Base-by-base conservation (phyloP, 1,140 invertebrate genomes). In the Pollicipes pollicipes region DNA sequence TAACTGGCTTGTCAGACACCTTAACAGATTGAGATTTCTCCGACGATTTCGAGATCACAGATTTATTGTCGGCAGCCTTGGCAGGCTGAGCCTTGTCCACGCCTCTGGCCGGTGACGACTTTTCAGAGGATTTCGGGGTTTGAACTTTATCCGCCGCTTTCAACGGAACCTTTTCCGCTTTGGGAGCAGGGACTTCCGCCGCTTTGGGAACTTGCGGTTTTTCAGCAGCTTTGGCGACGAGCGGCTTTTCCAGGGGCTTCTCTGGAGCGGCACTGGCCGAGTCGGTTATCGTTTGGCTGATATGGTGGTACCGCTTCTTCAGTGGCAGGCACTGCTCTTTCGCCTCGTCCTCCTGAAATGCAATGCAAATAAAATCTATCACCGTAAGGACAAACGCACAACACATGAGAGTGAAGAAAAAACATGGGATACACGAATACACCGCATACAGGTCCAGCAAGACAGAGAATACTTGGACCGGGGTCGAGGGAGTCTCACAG, bases 271-370 rank as follows among this genome's bases (percentile, higher is more conserved):
- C 10, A n/a, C 16, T 66, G n/a, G 26, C 13, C 64, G 28, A 27
- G n/a, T 66, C 64, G 27, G 28, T 21, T 3, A 66, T 4, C 17
- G 64, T 6, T 3, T 66, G 27, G 64, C 64, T 66, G 64, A 66
- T 28, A 10, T 28, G 28, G 28, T 66, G 64, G 17, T 66, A 28
- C 2, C 64, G 64, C 64, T 66, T 66, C 27, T 66, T 66, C 2
- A 66, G 64, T 3, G 64, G 64, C 64, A 66, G 17, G 28, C 64
- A 66, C 28, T 66, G 64, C 64, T 66, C 64, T n/a, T 66, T 66
- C 24, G 8, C 24, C 45, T 58, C 45, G 21, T 58, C 45, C 45
- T 58, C 45, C 45, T 58, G 45, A 58, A 58, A 21, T n/a, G n/a
- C n/a, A n/a, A n/a, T n/a, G n/a, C n/a, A n/a, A n/a, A n/a, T n/a